These are phyloP conservation scores for Phataginus tetradactyla DNA, from an alignment of 2,797 vertebrate species.

Conservation along the genomic window DNA sequence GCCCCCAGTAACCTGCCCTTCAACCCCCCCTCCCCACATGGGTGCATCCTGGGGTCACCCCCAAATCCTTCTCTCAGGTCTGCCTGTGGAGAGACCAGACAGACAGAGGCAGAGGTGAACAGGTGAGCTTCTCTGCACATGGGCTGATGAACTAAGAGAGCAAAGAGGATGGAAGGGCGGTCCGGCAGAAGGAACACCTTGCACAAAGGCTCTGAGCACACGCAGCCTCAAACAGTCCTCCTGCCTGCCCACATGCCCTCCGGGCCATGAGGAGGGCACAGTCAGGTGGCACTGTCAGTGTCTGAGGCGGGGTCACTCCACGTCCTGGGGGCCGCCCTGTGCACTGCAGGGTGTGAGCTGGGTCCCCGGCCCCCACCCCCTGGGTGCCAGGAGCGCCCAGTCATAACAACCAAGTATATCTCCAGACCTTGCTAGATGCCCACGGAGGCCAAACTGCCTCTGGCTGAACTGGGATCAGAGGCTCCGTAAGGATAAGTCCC, in stretches of 20 bases:
- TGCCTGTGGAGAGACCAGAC: not conserved
- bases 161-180: not conserved
- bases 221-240: rapidly evolving
- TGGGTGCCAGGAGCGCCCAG: not conserved
- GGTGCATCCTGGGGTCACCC: not conserved
- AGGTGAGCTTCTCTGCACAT: not conserved
- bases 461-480: not conserved
- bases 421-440: not conserved
- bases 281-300: rapidly evolving
- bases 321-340: rapidly evolving
- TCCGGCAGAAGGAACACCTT: not conserved
- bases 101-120: not conserved
- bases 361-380: not conserved
- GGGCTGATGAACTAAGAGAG: rapidly evolving
- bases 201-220: not conserved
- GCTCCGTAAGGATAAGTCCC: not conserved
- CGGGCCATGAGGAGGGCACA: not conserved
- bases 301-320: too few species aligned
- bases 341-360: not conserved
- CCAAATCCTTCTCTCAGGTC: not conserved
- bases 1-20: not conserved
- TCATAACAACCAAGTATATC: not conserved
- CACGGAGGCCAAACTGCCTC: not conserved
- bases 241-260: rapidly evolving
- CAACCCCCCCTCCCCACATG: not conserved